These are phyloP conservation scores for Rhamnusium bicolor DNA, from an alignment of 2,888 invertebrate genomes.

Conservation along the genomic window DNA sequence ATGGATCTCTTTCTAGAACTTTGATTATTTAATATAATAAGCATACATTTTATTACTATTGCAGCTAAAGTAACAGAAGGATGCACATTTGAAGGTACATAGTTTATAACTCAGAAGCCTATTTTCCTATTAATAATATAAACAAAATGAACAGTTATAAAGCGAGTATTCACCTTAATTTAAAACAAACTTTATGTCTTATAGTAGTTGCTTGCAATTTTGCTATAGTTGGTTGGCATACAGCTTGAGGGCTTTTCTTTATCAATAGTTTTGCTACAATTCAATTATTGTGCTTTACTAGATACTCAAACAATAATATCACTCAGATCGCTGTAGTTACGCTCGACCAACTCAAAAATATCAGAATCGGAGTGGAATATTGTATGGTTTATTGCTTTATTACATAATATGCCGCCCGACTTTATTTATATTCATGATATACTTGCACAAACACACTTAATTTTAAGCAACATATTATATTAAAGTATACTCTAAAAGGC, in stretches of 20 bases:
- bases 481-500: no score
- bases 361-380: neutral
- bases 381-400: neutral
- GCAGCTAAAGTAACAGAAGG: no score
- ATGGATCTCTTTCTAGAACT: no score
- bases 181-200: neutral
- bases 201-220: neutral
- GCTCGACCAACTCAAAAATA: neutral
- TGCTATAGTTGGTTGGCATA: neutral
- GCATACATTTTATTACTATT: no score
- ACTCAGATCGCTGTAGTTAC: neutral
- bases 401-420: neutral
- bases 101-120: no score
- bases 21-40: no score
- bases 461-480: no score
- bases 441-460: neutral
- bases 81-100: no score
- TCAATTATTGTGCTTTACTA: neutral
- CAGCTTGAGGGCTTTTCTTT: neutral
- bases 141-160: no score
- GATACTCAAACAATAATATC: neutral
- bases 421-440: neutral
- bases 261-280: neutral
- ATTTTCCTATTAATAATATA: no score
- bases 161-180: neutral